Evolutionary conservation across 1,140 invertebrate species (phyloP), one percentile per base, ranked within the genome.

Genomic region (Sesamia nonagrioides): DNA sequence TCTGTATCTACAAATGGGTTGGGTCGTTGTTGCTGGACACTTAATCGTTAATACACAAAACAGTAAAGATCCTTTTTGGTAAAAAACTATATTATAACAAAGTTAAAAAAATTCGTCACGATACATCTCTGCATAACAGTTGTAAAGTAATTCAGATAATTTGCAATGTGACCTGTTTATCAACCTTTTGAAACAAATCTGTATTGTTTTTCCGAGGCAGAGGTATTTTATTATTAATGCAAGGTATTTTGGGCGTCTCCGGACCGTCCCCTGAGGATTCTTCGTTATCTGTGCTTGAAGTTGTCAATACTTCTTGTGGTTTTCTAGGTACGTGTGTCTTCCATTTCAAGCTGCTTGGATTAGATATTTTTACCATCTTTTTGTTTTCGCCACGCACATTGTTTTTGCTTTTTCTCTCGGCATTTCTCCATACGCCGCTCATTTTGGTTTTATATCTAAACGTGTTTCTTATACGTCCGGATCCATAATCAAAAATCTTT

Each of bases 281-380:
- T 27, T 69, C 66, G 17, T 69, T 69, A n/a, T 69, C 66, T 48
- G 40, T 69, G 45, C 66, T 33, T 42, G 45, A 27, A 50, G 11
- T 17, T 33, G 66, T 50, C 18, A 69, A 69, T 27, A 13, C 50
- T 69, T 69, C 42, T 11, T 40, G 66, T 42, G 42, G 15, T 69
- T 69, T 69, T 9, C 5, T 8, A 5, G 27, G 27, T 27, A 48
- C 63, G 21, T 66, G 61, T 37, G 18, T 37, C n/a, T 3, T 50
- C 66, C 21, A 33, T 50, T 50, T 50, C 6, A 33, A n/a, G 7
- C 18, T 27, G 21, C 42, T 18, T 3, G 66, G 11, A 6, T 69
- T 48, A 2, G 66, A 27, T 6, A 13, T 69, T 33, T n/a, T 50
- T 15, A 69, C 33, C 18, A 48, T 50, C n/a, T 15, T 50, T 33